Conservation (phyloP, 92 coral and sea anemone species). For the Meandrina meandrites region DNA sequence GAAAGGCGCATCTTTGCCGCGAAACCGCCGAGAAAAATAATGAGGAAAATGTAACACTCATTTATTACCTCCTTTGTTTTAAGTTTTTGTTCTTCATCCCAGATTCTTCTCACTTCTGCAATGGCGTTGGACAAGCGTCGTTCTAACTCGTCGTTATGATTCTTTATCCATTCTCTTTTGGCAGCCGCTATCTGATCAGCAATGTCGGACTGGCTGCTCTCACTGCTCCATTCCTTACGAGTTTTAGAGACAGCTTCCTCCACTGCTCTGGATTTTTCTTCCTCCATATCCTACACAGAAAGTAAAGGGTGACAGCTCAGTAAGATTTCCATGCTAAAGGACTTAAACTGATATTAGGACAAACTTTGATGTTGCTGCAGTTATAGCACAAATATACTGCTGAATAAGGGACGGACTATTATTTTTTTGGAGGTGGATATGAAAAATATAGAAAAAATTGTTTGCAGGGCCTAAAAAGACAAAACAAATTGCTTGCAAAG, state of each 20-base stretch:
- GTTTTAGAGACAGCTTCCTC: constrained; percentile 65
- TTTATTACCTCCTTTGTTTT: constrained; percentile 42
- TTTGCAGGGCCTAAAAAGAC: too few relatives aligned
- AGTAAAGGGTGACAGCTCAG: neutral
- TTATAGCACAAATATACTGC: neutral
- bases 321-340: neutral
- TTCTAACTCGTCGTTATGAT: constrained; percentile 63
- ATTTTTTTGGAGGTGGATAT: too few relatives aligned
- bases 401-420: too few relatives aligned
- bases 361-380: neutral
- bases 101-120: constrained; percentile 58
- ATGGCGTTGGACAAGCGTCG: constrained; percentile 60
- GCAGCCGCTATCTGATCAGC: constrained; percentile 57
- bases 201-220: constrained; percentile 32
- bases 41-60: too few relatives aligned
- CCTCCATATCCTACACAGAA: constrained; percentile 49
- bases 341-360: neutral
- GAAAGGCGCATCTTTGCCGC: too few relatives aligned
- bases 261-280: constrained; percentile 54
- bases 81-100: constrained; percentile 69
- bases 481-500: too few relatives aligned
- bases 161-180: constrained; percentile 41
- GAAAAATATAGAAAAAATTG: too few relatives aligned
- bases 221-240: constrained; percentile 55
- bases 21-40: too few relatives aligned